Percentiles rank a stretch among this genome's conserved stretches.
Evolutionary conservation across 2,797 vertebrate species (phyloP).

Genomic region (Oreonectes daqikongensis): DNA sequence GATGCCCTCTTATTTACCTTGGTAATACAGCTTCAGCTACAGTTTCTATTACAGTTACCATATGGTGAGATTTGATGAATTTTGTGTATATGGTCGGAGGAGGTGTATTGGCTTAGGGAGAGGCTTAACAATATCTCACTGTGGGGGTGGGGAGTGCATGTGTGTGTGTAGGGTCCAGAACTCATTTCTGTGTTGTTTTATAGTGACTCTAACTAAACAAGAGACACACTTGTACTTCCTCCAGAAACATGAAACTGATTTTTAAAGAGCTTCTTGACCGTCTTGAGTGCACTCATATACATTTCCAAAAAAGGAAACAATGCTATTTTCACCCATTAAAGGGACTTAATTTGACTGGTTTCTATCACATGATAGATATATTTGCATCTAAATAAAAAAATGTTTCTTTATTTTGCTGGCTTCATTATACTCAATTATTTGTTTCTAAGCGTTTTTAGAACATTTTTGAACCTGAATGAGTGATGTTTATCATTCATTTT

Average conservation of each 20-base stretch:
- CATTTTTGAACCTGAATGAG: background rate
- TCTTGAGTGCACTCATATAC: background rate
- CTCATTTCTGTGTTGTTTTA: background rate
- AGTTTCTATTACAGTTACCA: conserved; percentile 21
- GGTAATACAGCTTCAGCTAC: conserved; percentile 6
- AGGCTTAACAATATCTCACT: conserved; percentile 3
- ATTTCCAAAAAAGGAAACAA: too few species aligned
- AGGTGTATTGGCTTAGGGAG: conserved; percentile 22
- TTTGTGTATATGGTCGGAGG: conserved; percentile 6
- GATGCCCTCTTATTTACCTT: conserved; percentile 5
- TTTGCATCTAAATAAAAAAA: too few species aligned
- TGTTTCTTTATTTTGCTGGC: background rate
- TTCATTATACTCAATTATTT: background rate
- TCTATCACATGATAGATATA: background rate
- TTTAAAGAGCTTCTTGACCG: background rate
- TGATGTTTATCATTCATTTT: background rate
- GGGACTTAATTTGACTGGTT: too few species aligned
- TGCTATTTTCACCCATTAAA: too few species aligned
- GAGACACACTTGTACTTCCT: background rate
- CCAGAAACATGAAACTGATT: background rate
- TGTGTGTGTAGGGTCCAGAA: background rate
- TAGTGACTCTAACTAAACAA: background rate
- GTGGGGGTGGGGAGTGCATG: conserved; percentile 3
- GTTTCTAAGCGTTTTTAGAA: background rate
- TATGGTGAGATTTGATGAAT: conserved; percentile 19